These are phyloP conservation scores for Calcarius lapponicus DNA, from an alignment of 2,797 vertebrate genomes.

Conservation along the genomic window DNA sequence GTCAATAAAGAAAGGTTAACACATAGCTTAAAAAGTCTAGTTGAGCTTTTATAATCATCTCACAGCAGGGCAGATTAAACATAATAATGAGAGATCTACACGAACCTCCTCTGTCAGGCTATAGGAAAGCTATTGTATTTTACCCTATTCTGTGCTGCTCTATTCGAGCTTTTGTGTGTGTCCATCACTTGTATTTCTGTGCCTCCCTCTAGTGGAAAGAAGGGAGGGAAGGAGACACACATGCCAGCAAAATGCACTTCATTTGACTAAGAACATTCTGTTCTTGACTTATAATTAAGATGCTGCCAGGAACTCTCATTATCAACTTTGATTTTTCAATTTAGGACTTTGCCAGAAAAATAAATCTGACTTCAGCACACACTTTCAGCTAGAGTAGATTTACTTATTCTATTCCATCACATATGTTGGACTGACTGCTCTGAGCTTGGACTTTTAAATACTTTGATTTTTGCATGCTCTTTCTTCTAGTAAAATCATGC, in stretches of 20 bases:
- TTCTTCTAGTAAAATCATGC: neutral
- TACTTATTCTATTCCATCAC: neutral
- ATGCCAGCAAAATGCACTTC: slow-evolving; percentile 16
- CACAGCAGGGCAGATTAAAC: slow-evolving; percentile 34
- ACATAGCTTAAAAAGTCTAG: neutral
- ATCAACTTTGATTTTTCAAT: slow-evolving; percentile 40
- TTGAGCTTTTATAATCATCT: slow-evolving; percentile 35
- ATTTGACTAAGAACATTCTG: slow-evolving; percentile 45
- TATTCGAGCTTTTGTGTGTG: slow-evolving; percentile 13
- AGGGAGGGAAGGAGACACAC: neutral
- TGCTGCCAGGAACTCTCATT: slow-evolving; percentile 45
- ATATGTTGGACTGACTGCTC: neutral
- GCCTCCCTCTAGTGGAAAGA: slow-evolving; percentile 64
- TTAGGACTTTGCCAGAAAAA: slow-evolving; percentile 36
- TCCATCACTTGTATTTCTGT: slow-evolving; percentile 11
- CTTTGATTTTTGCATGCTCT: neutral
- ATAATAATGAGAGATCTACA: slow-evolving; percentile 28
- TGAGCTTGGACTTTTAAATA: neutral
- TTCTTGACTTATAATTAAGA: slow-evolving; percentile 38
- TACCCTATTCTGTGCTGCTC: neutral
- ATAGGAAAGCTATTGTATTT: slow-evolving; percentile 36
- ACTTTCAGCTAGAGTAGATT: neutral
- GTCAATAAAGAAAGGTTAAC: slow-evolving; percentile 25
- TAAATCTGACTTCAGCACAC: slow-evolving; percentile 23
- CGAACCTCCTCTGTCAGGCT: neutral